Conservation (phyloP, 1,140 invertebrate genomes). For the Drosophila athabasca region DNA sequence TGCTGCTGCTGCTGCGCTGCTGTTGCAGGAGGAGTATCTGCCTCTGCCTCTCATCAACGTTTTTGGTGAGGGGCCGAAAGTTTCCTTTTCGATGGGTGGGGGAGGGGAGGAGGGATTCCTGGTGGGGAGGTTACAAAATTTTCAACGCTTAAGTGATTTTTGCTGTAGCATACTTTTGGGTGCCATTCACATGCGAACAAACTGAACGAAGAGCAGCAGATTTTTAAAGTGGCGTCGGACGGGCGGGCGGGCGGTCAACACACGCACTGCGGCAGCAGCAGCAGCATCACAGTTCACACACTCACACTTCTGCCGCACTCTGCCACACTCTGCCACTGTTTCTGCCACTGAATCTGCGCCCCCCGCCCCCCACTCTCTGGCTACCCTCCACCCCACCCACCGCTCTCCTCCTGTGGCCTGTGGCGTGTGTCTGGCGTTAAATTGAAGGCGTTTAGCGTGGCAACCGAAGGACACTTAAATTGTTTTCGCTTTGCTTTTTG, state of each 20-base stretch:
- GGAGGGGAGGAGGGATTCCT: constrained; percentile 1
- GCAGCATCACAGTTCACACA: constrained; percentile 32
- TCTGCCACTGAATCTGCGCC: not conserved
- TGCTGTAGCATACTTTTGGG: constrained; percentile 64
- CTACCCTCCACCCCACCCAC: too few species aligned
- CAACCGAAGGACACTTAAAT: constrained; percentile 61
- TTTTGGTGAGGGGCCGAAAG: constrained; percentile 27
- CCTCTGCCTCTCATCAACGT: constrained; percentile 60
- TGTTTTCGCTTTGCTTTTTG: constrained; percentile 49
- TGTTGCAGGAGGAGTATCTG: constrained; percentile 14
- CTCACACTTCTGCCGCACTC: not conserved
- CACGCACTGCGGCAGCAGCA: constrained; percentile 42
- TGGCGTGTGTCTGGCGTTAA: constrained; percentile 54
- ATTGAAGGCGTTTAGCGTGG: constrained; percentile 65
- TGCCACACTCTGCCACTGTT: not conserved
- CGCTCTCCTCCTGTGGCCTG: not conserved
- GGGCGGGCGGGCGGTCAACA: constrained; percentile 31
- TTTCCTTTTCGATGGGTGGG: constrained; percentile 23
- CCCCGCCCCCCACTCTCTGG: too few species aligned
- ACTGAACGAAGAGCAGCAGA: constrained; percentile 12
- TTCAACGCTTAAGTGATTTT: constrained; percentile 75
- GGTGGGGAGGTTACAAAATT: constrained; percentile 38
- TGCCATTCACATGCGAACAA: constrained; percentile 44
- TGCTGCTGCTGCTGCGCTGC: constrained; percentile 19
- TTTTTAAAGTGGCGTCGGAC: constrained; percentile 53